Conservation (phyloP, 2,888 invertebrate genomes). For the Lasioglossum calceatum region DNA sequence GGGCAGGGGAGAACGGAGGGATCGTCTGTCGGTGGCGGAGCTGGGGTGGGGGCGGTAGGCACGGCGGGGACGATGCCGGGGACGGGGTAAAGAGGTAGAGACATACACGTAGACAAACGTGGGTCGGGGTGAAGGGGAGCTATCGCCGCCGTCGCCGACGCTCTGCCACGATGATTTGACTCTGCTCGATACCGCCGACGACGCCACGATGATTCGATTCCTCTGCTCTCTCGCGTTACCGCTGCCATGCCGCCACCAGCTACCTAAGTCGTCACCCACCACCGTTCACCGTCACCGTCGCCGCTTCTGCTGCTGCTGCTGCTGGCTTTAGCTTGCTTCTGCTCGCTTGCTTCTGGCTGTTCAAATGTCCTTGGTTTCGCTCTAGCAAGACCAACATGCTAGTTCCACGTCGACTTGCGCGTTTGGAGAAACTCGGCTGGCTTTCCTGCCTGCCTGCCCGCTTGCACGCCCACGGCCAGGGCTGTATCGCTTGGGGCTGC, state of each 20-base stretch:
- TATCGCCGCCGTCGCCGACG: conserved; percentile 48
- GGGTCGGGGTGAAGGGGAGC: conserved; percentile 76
- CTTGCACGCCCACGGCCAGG: conserved; percentile 72
- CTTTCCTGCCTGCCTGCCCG: conserved; percentile 51
- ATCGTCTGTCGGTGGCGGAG: conserved; percentile 64
- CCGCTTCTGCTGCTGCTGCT: conserved; percentile 31
- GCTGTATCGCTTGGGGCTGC: conserved; percentile 72
- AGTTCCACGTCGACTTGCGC: conserved; percentile 67
- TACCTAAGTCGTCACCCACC: not conserved
- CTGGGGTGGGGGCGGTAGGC: conserved; percentile 60
- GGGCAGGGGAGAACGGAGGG: conserved; percentile 61
- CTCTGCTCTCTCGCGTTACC: conserved; percentile 42
- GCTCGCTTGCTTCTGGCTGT: conserved; percentile 45
- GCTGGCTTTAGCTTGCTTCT: conserved; percentile 22
- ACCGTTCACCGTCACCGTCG: conserved; percentile 16
- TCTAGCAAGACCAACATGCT: conserved; percentile 72
- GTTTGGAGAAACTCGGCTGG: conserved; percentile 67
- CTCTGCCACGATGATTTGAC: conserved; percentile 64
- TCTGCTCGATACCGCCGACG: conserved; percentile 36
- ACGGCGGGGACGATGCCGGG: conserved; percentile 55
- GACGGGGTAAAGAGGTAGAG: conserved; percentile 63
- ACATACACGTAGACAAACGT: conserved; percentile 67
- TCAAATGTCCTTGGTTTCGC: conserved; percentile 75
- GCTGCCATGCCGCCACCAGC: not conserved
- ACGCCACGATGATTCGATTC: conserved; percentile 68